phyloP scores from a whole-genome alignment of 2,797 vertebrate genomes.

The Mallotus villosus region DNA sequence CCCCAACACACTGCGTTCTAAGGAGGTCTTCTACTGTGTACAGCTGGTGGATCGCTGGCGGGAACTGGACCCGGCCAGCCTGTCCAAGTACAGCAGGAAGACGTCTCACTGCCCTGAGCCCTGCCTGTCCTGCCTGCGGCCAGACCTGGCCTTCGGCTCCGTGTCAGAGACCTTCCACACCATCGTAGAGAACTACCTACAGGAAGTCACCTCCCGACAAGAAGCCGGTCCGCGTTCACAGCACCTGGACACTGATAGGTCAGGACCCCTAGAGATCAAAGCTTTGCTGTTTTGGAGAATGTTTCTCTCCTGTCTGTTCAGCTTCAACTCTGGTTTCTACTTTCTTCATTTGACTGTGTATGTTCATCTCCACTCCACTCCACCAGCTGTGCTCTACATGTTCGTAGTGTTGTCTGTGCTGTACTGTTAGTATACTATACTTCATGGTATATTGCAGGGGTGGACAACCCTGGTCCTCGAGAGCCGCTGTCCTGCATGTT shows the following conservation, averaged over 20 bases:
- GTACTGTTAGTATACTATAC: background rate
- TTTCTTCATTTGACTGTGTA: too few species aligned
- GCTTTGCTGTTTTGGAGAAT: background rate
- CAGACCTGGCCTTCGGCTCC: conserved; percentile 88
- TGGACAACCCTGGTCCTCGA: too few species aligned
- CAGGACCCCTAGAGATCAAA: conserved; percentile 20
- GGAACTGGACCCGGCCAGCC: conserved; percentile 74
- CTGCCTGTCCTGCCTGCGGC: conserved; percentile 78
- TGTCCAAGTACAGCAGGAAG: conserved; percentile 80
- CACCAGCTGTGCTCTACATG: background rate
- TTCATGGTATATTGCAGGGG: too few species aligned
- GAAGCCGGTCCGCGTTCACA: conserved; percentile 15
- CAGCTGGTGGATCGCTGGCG: conserved; percentile 85
- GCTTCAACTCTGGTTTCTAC: too few species aligned
- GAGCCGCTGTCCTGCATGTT: too few species aligned
- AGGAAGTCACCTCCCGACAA: conserved; percentile 19
- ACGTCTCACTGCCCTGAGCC: conserved; percentile 85
- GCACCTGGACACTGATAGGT: conserved; percentile 77
- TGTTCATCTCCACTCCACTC: too few species aligned
- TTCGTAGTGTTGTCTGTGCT: background rate
- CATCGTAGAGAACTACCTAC: conserved; percentile 78
- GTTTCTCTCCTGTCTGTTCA: background rate
- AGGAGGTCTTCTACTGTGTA: background rate
- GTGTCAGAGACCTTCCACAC: conserved; percentile 90
- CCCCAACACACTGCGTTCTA: background rate